Evolutionary conservation across 2,888 invertebrate species (phyloP), one percentile per base, ranked within the genome.

Genomic region (Pediacus dermestoides): DNA sequence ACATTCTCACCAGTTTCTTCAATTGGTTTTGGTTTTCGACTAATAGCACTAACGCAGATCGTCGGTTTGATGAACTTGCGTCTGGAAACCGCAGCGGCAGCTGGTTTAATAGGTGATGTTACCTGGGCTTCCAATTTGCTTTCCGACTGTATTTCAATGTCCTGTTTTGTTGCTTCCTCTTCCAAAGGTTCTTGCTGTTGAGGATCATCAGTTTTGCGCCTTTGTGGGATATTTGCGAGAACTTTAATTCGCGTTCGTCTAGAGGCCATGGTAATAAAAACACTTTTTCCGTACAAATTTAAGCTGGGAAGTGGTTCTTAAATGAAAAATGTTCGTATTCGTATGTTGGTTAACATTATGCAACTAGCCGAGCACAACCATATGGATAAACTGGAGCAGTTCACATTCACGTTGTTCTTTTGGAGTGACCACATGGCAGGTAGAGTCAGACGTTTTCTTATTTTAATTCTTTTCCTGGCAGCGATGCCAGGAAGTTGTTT

Each of bases 231-330:
- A 45, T 82, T 80, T 27, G 82, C 82, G 53, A 82, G 74, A 38
- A 80, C 83, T 73, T 85, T 86, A 53, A 87, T 82, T 66, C 86
- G 75, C 32, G 82, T 80, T 58, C 85, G 69, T 68, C 84, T 71
- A 30, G 77, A 76, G 37, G 81, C 76, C 82, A 82, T 82, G 11
- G 11, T 45, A 9, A 11, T 16, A 10, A 16, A 18, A 9, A 18
- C 23, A 34, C 14, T 11, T n/a, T n/a, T n/a, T n/a, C n/a, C n/a
- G n/a, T n/a, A 10, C 23, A 73, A 70, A 72, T 72, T 71, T 10
- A 31, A 34, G 16, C 15, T 18, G 13, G 21, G 12, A 11, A 15
- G 18, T 13, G 10, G 30, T 32, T 33, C 22, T 25, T 37, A 26
- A 30, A 28, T 36, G 32, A 35, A 39, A 36, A 45, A 41, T 39